phyloP scores from a whole-genome alignment of 1,140 invertebrate genomes.

The Bursaphelenchus mucronatus region DNA sequence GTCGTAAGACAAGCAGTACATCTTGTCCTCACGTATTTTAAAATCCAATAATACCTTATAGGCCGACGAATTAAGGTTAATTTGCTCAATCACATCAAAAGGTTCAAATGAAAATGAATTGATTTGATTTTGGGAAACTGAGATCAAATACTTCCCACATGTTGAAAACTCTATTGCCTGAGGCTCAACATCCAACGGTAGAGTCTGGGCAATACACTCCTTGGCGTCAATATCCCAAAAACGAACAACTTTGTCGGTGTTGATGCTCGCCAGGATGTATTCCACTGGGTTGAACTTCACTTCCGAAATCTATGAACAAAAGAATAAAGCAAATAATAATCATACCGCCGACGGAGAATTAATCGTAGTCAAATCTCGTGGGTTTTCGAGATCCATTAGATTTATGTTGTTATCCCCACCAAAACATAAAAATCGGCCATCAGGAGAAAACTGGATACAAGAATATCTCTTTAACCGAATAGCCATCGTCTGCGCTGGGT shows the following conservation, averaged over 20 bases:
- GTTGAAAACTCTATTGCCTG: slow-evolving; percentile 29
- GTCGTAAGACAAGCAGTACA: no score
- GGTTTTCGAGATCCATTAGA: slow-evolving; percentile 13
- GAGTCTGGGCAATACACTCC: slow-evolving; percentile 37
- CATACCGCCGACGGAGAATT: slow-evolving; percentile 17
- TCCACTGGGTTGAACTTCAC: slow-evolving; percentile 36
- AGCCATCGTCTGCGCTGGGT: slow-evolving; percentile 19
- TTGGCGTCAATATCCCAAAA: slow-evolving; percentile 42
- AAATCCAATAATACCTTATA: no score
- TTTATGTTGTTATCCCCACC: slow-evolving; percentile 16
- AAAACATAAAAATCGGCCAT: slow-evolving; percentile 21
- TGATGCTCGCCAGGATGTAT: slow-evolving; percentile 31
- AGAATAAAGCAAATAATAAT: background rate
- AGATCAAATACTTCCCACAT: slow-evolving; percentile 29
- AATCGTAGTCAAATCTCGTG: slow-evolving; percentile 17
- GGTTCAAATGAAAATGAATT: slow-evolving; percentile 28
- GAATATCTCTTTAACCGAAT: slow-evolving; percentile 23
- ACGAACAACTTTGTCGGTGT: slow-evolving; percentile 33
- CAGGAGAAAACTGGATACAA: slow-evolving; percentile 15
- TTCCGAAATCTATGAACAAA: slow-evolving; percentile 13
- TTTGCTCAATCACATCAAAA: slow-evolving; percentile 33
- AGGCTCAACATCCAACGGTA: slow-evolving; percentile 23
- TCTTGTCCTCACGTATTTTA: no score
- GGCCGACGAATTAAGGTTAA: slow-evolving; percentile 6
- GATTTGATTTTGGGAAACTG: slow-evolving; percentile 20